Evolutionary conservation across 2,888 invertebrate species (phyloP).

Genomic region (Linnaemya vulpina): DNA sequence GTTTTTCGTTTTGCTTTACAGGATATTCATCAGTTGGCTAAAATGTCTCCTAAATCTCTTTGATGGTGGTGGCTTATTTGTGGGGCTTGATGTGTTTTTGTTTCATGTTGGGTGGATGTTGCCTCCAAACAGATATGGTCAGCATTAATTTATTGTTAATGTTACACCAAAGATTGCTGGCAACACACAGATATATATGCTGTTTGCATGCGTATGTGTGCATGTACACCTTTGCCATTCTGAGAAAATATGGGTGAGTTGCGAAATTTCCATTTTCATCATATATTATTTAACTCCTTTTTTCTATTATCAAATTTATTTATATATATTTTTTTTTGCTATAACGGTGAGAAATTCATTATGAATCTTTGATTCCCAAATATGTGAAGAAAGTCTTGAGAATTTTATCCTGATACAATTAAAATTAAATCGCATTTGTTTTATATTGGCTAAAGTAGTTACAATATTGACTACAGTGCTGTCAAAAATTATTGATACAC

Average conservation of each 20-base stretch:
- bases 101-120: constrained; percentile 7
- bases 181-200: not conserved
- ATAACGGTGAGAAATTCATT: not conserved
- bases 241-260: constrained; percentile 12
- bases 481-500: too few species aligned
- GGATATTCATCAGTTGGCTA: constrained; percentile 68
- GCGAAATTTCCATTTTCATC: not conserved
- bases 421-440: too few species aligned
- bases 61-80: constrained; percentile 47
- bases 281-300: not conserved
- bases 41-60: constrained; percentile 68
- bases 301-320: too few species aligned
- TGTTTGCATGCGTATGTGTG: too few species aligned
- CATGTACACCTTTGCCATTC: too few species aligned
- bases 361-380: too few species aligned
- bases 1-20: constrained; percentile 28
- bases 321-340: not conserved
- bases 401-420: too few species aligned
- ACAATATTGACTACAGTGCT: too few species aligned
- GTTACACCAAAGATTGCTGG: constrained; percentile 57
- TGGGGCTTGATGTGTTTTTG: not conserved
- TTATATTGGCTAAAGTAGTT: too few species aligned
- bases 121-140: constrained; percentile 7
- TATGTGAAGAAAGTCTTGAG: too few species aligned
- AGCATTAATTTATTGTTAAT: constrained; percentile 65